Conservation (phyloP, 2,797 vertebrate species). For the Pseudopleuronectes americanus region DNA sequence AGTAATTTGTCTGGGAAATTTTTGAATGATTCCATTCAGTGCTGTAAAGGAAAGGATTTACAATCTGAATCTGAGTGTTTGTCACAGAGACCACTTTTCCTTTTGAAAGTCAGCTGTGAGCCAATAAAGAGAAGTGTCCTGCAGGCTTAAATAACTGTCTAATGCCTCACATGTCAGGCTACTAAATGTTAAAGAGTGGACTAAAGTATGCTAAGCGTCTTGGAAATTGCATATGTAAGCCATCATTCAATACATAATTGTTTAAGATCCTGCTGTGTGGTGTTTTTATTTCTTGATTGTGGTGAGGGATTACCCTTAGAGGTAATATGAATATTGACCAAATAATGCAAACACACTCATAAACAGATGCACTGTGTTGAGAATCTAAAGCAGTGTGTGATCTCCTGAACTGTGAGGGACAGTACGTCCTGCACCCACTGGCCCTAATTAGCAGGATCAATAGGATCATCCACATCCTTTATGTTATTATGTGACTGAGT, state of each 20-base stretch:
- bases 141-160: slow-evolving; percentile 67
- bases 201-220: slow-evolving; percentile 77
- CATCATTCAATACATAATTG: slow-evolving; percentile 86
- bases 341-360: too few species aligned
- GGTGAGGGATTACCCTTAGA: not conserved
- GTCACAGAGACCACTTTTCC: slow-evolving; percentile 43
- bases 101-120: slow-evolving; percentile 66
- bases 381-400: not conserved
- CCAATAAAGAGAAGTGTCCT: slow-evolving; percentile 58
- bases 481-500: not conserved
- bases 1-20: slow-evolving; percentile 48
- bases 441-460: too few species aligned
- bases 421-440: too few species aligned
- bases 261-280: slow-evolving; percentile 80
- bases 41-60: slow-evolving; percentile 39
- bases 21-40: slow-evolving; percentile 50
- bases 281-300: slow-evolving; percentile 71
- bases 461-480: too few species aligned
- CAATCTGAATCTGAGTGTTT: slow-evolving; percentile 56
- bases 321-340: too few species aligned
- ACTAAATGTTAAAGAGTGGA: slow-evolving; percentile 78
- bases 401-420: not conserved
- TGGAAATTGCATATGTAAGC: slow-evolving; percentile 86
- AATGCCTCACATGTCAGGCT: slow-evolving; percentile 66
- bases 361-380: not conserved